Conservation (phyloP, 2,797 vertebrate genomes). For the Sus cebifrons region DNA sequence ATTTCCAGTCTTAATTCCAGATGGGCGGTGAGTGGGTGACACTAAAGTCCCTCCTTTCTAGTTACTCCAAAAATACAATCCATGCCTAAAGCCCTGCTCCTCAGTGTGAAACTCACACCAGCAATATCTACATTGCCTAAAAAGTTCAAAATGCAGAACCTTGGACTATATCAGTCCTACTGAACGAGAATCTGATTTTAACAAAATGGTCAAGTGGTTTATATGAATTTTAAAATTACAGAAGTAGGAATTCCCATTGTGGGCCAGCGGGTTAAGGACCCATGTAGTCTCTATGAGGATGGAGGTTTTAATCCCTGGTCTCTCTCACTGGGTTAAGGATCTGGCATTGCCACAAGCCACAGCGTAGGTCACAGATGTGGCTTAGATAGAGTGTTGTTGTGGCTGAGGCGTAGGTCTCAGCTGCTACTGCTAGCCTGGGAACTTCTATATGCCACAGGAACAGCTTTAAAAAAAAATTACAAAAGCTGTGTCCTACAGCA, state of each 20-base stretch:
- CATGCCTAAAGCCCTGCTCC: background rate
- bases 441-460: too few relatives aligned
- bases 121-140: background rate
- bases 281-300: too few relatives aligned
- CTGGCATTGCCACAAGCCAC: too few relatives aligned
- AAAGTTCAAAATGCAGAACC: background rate
- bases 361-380: too few relatives aligned
- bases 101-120: background rate
- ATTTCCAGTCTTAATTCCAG: background rate
- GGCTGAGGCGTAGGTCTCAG: too few relatives aligned
- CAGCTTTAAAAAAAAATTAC: background rate
- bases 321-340: too few relatives aligned
- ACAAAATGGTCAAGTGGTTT: background rate
- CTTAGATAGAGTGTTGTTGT: too few relatives aligned
- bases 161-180: background rate
- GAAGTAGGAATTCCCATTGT: too few relatives aligned
- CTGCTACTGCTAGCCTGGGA: too few relatives aligned
- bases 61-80: background rate
- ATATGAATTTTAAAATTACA: background rate
- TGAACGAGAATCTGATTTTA: background rate
- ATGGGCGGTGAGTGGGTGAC: background rate
- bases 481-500: background rate
- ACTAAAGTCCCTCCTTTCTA: background rate
- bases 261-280: too few relatives aligned
- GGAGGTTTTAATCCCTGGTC: too few relatives aligned